Conservation (phyloP, 2,888 invertebrate genomes). For the Chymomyza amoena region DNA sequence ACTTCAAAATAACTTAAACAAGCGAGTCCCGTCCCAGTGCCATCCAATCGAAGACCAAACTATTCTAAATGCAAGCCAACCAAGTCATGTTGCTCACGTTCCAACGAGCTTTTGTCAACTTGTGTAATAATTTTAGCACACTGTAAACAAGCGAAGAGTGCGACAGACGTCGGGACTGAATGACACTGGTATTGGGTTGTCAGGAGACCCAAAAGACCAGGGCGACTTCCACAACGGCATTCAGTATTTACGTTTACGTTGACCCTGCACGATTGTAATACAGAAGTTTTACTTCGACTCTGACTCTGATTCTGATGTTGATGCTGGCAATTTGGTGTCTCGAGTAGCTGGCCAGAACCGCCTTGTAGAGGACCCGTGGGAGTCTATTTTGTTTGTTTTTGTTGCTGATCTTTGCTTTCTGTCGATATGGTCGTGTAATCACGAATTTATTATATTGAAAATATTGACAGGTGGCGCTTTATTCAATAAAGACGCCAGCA, state of each 20-base stretch:
- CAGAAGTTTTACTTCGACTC: constrained; percentile 66
- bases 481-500: constrained; percentile 71
- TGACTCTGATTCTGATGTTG: constrained; percentile 5
- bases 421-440: constrained; percentile 76
- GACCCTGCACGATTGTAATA: constrained; percentile 76
- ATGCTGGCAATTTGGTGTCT: constrained; percentile 52
- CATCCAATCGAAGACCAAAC: neutral
- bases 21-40: neutral
- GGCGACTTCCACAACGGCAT: constrained; percentile 39
- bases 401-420: constrained; percentile 65
- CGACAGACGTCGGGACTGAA: constrained; percentile 15
- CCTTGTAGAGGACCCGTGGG: constrained; percentile 56
- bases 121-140: constrained; percentile 76
- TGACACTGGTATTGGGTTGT: neutral
- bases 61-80: constrained; percentile 44
- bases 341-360: constrained; percentile 24
- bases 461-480: constrained; percentile 78
- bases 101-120: constrained; percentile 78
- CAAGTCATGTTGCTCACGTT: constrained; percentile 77
- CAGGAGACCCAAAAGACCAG: constrained; percentile 1
- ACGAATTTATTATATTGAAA: constrained; percentile 79
- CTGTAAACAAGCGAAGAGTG: constrained; percentile 72
- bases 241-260: constrained; percentile 68
- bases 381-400: constrained; percentile 64
- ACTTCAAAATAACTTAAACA: constrained; percentile 47